Evolutionary conservation across 1,140 invertebrate species (phyloP).

Genomic region (Bombus superbus): DNA sequence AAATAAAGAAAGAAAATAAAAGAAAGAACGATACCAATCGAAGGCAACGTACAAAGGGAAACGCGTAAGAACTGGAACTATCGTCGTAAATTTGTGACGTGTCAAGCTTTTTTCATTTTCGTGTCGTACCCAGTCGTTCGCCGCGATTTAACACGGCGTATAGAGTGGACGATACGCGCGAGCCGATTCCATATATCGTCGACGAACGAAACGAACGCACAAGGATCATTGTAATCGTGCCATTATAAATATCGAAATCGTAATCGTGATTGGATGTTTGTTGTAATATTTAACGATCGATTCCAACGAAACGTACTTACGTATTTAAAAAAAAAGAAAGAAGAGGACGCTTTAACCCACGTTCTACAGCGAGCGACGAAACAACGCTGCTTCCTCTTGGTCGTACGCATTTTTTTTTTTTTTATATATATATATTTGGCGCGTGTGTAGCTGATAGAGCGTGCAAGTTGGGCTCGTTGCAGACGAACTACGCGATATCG

Average conservation of each 20-base stretch:
- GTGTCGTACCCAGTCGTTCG: not conserved
- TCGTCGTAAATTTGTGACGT: not conserved
- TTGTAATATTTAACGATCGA: slow-evolving; percentile 42
- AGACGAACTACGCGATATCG: not conserved
- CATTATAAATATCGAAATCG: slow-evolving; percentile 57
- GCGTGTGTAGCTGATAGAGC: no score
- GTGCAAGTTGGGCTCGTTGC: not conserved
- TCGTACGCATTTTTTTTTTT: not conserved
- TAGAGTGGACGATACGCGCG: not conserved
- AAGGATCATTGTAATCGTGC: slow-evolving; percentile 67
- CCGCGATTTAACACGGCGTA: not conserved
- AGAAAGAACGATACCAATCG: not conserved
- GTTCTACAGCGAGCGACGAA: not conserved
- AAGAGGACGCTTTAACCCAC: not conserved
- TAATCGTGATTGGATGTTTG: slow-evolving; percentile 48
- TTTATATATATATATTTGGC: no score
- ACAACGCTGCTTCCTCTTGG: slow-evolving; percentile 27
- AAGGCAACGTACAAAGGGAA: not conserved
- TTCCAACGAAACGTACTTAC: slow-evolving; percentile 50
- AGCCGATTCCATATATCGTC: not conserved
- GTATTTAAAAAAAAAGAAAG: not conserved
- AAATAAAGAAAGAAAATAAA: no score
- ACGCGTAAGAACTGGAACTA: not conserved
- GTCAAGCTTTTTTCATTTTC: not conserved
- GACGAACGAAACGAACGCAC: slow-evolving; percentile 52